These are phyloP conservation scores for Lepidurus packardi DNA, from an alignment of 1,140 invertebrate species.

Conservation along the genomic window DNA sequence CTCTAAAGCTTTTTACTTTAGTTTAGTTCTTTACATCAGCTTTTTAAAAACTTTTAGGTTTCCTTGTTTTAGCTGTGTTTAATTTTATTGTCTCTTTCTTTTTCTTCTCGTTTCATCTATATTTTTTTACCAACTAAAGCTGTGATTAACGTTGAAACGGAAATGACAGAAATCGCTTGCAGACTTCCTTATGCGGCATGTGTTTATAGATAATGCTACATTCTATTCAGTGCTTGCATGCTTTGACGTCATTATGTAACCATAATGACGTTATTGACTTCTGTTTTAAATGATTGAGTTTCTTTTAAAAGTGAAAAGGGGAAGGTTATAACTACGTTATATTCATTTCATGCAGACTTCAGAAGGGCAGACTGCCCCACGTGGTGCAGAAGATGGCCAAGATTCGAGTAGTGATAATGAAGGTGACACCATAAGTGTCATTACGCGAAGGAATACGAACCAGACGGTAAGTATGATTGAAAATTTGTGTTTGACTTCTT, in stretches of 20 bases:
- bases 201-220: background rate
- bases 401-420: constrained; percentile 44
- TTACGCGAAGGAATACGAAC: constrained; percentile 39
- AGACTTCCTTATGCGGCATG: constrained; percentile 14
- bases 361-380: constrained; percentile 33
- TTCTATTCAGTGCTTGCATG: background rate
- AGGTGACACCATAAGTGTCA: constrained; percentile 41
- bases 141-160: background rate
- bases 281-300: background rate
- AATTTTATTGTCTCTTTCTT: background rate
- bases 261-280: too few relatives aligned
- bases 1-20: background rate
- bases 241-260: too few relatives aligned
- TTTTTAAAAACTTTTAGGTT: background rate
- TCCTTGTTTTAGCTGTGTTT: background rate
- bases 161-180: background rate
- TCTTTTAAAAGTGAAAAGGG: background rate
- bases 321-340: background rate
- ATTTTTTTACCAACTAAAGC: background rate
- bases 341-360: constrained; percentile 31
- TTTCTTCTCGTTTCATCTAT: background rate
- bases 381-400: constrained; percentile 40
- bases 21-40: background rate
- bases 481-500: background rate
- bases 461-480: background rate